Evolutionary conservation across 2,113 vertebrate species (phyloP).

Genomic region (Scatophagus argus): DNA sequence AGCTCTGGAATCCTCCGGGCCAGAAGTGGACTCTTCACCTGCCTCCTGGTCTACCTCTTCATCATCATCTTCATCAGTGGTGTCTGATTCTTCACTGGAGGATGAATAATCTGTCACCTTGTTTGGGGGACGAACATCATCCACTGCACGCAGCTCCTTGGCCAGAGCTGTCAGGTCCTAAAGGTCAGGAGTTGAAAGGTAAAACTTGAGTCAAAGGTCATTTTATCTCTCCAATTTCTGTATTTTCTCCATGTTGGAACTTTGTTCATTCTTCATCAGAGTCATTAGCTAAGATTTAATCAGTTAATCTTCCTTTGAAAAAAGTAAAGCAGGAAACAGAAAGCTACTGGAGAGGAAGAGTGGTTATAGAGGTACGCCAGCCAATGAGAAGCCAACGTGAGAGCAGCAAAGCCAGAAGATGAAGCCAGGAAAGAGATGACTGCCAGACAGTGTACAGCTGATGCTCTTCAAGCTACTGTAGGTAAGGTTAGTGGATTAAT

Average conservation of each 20-base stretch:
- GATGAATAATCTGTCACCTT: constrained; percentile 99
- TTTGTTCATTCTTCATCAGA: neutral
- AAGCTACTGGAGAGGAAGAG: constrained; percentile 62
- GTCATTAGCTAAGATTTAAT: neutral
- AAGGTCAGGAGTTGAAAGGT: constrained; percentile 6
- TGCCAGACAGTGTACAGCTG: neutral
- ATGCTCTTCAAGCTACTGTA: constrained; percentile 44
- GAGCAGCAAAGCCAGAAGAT: constrained; percentile 50
- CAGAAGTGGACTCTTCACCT: constrained; percentile 94
- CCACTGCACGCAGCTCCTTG: constrained; percentile 95
- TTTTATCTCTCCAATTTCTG: neutral
- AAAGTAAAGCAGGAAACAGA: constrained; percentile 54
- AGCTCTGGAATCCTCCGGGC: constrained; percentile 93
- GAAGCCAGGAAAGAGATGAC: constrained; percentile 48
- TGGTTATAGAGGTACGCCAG: constrained; percentile 55
- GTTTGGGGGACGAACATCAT: constrained; percentile 94
- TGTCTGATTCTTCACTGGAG: constrained; percentile 97
- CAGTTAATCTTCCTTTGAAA: neutral
- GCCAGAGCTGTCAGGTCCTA: constrained; percentile 97
- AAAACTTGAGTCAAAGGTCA: neutral
- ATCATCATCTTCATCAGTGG: constrained; percentile 96
- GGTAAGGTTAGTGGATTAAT: constrained; percentile 71
- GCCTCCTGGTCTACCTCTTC: constrained; percentile 97
- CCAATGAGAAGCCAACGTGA: constrained; percentile 68
- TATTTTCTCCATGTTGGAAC: neutral